Evolutionary conservation across 2,113 vertebrate species (phyloP).

Genomic region (Cervus canadensis): DNA sequence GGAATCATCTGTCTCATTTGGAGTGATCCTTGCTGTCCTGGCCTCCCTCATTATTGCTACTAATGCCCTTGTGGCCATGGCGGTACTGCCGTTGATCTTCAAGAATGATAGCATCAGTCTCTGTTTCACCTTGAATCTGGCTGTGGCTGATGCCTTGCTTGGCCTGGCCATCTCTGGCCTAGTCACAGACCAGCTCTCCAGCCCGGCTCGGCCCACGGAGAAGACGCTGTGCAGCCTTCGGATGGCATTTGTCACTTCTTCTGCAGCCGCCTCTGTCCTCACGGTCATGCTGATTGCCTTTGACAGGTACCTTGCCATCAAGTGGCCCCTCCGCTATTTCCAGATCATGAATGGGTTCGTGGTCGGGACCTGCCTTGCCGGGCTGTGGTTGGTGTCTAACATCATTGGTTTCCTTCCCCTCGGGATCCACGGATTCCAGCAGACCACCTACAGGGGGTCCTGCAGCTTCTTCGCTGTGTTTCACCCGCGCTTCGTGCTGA

Average conservation of each 20-base stretch:
- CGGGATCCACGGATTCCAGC: slow-evolving; percentile 80
- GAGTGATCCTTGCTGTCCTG: slow-evolving; percentile 81
- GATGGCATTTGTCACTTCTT: slow-evolving; percentile 88
- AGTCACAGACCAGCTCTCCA: slow-evolving; percentile 82
- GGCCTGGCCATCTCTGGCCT: slow-evolving; percentile 86
- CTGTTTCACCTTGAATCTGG: slow-evolving; percentile 90
- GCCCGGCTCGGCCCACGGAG: slow-evolving; percentile 53
- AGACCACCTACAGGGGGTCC: slow-evolving; percentile 38
- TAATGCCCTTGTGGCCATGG: slow-evolving; percentile 82
- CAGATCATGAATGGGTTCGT: slow-evolving; percentile 79
- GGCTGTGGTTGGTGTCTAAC: slow-evolving; percentile 85
- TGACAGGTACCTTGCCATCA: slow-evolving; percentile 92
- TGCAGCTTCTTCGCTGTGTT: slow-evolving; percentile 90
- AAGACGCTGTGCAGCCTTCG: slow-evolving; percentile 84
- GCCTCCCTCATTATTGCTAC: slow-evolving; percentile 87
- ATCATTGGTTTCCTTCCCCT: slow-evolving; percentile 87
- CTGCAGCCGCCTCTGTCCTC: slow-evolving; percentile 89
- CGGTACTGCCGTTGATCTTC: slow-evolving; percentile 83
- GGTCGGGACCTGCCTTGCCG: slow-evolving; percentile 70
- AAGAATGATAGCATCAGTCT: slow-evolving; percentile 84
- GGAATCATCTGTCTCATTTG: slow-evolving; percentile 66
- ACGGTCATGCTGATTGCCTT: slow-evolving; percentile 90
- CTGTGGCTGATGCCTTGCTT: slow-evolving; percentile 87
- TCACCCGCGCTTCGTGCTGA: slow-evolving; percentile 81
- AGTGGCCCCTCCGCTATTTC: slow-evolving; percentile 87